A percentile compares a stretch with the other conserved stretches of the same genome.
Conservation (phyloP, 92 coral and sea anemone genomes). For the Galaxea fascicularis region DNA sequence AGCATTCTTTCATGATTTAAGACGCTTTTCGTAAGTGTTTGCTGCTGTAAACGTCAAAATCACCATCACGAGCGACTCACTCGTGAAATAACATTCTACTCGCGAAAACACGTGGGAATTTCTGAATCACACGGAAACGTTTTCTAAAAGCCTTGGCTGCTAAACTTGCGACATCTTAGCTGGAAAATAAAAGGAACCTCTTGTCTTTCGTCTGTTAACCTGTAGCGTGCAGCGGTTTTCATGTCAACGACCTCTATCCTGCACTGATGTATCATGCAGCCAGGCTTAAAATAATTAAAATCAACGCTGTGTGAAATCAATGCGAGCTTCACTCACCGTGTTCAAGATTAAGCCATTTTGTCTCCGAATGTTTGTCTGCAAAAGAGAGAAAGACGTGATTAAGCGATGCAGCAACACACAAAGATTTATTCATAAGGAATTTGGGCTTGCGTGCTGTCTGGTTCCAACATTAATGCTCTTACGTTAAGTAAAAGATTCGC, state of each 20-base stretch:
- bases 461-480: neutral
- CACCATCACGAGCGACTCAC: neutral
- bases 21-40: neutral
- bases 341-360: slow-evolving; percentile 89
- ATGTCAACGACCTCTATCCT: no score
- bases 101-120: neutral
- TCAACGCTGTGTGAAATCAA: no score
- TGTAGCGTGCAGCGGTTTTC: no score
- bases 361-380: slow-evolving; percentile 80
- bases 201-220: no score
- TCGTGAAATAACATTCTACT: neutral
- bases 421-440: neutral
- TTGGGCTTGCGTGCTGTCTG: neutral
- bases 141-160: no score
- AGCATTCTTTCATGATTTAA: neutral
- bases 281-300: neutral
- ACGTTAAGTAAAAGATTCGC: neutral
- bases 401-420: neutral
- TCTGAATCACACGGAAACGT: no score
- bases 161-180: no score
- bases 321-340: slow-evolving; percentile 60
- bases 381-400: neutral
- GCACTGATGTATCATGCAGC: no score
- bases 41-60: neutral
- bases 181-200: no score